Percentiles rank a stretch among this genome's conserved stretches.
These are phyloP conservation scores for Sphaerophoria rueppellii DNA, from an alignment of 2,888 invertebrate species.

Conservation along the genomic window DNA sequence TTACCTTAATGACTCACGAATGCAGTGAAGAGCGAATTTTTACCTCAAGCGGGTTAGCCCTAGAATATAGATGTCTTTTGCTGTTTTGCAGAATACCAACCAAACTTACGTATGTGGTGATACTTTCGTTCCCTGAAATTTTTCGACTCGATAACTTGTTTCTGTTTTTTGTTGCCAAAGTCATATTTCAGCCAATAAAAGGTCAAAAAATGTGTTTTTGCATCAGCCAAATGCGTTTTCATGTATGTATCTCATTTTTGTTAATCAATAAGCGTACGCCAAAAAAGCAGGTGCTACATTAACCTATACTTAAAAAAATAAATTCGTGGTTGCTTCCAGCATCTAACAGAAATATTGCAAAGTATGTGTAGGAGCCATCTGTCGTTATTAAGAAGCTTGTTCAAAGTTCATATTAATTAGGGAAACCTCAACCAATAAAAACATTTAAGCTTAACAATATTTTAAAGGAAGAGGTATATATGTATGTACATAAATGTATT, in stretches of 20 bases:
- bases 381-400: too few relatives aligned
- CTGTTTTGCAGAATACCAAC: not conserved
- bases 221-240: not conserved
- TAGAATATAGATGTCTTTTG: not conserved
- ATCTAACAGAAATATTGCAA: too few relatives aligned
- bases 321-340: too few relatives aligned
- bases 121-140: not conserved
- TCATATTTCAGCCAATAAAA: not conserved
- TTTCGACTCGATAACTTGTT: not conserved
- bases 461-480: too few relatives aligned
- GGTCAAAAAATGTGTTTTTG: not conserved
- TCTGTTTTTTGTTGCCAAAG: not conserved
- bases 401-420: too few relatives aligned
- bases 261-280: constrained; percentile 5
- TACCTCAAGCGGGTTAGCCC: not conserved
- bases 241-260: not conserved
- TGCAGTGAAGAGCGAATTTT: not conserved
- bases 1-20: not conserved
- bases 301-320: too few relatives aligned
- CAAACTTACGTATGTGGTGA: too few relatives aligned
- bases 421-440: too few relatives aligned
- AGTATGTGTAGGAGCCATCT: too few relatives aligned
- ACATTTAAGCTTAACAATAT: too few relatives aligned
- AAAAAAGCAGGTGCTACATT: constrained; percentile 2
- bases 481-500: too few relatives aligned